Evolutionary conservation across 2,888 invertebrate species (phyloP), one percentile per base, ranked within the genome.

Genomic region (Aphrophora alni): DNA sequence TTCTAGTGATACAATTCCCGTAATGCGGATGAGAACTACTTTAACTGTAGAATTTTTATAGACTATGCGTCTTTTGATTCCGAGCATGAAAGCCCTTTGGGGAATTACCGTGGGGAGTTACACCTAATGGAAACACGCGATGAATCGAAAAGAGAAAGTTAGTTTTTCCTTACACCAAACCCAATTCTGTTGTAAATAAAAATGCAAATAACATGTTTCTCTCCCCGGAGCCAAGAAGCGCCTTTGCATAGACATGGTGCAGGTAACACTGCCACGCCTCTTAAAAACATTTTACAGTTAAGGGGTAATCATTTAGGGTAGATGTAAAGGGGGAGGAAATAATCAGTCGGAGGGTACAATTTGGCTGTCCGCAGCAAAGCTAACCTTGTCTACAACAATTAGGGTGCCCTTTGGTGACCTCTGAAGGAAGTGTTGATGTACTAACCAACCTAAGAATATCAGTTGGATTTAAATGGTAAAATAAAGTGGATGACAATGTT

Each of bases 321-420:
- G 59, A 59, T 59, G 44, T 44, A 44, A 59, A 59, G 21, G 59
- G 59, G 59, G 59, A 59, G 59, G 59, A 59, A 59, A 59, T 59
- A 59, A 59, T 59, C 59, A 59, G 59, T 59, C 59, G 21, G 59
- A 59, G 59, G 59, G 59, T 59, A 59, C 59, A 59, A 59, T 59
- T 59, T 59, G 59, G 59, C 59, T 59, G 59, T 59, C 59, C 59
- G 59, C 59, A 59, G 59, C 59, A 21, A 21, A 21, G 59, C 59
- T 59, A 59, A 59, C 59, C 59, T 59, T 59, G 59, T 59, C 59
- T 59, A 59, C 59, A 59, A 59, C 59, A 59, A 59, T 59, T 59
- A 59, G 59, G 59, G 59, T 59, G 59, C 59, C 59, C 59, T 59
- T 21, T 59, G 59, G 59, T 59, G 59, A 59, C 59, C 59, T 59